phyloP scores from a whole-genome alignment of 2,888 invertebrate species.

The Ectropis crepuscularia region DNA sequence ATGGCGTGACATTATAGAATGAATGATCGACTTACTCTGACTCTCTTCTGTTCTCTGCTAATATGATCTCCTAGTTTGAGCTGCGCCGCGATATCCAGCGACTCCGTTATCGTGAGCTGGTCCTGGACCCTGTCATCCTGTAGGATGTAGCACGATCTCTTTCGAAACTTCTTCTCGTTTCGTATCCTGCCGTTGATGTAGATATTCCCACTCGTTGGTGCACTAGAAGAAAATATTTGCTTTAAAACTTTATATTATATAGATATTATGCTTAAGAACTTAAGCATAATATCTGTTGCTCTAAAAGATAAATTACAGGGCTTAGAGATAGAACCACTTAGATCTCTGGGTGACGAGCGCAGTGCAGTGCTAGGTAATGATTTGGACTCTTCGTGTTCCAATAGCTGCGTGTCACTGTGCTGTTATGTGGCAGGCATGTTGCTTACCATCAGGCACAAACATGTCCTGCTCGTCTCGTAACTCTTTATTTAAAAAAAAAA shows the following conservation, averaged over 20 bases:
- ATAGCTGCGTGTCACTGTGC: no score
- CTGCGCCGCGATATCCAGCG: slow-evolving; percentile 94
- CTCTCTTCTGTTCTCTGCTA: slow-evolving; percentile 85
- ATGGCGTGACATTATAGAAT: slow-evolving; percentile 22
- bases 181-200: slow-evolving; percentile 89
- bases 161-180: slow-evolving; percentile 88
- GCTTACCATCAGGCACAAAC: no score
- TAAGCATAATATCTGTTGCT: no score
- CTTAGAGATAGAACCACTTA: no score
- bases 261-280: no score
- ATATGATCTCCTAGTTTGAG: slow-evolving; percentile 91
- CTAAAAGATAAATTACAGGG: no score
- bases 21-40: slow-evolving; percentile 83
- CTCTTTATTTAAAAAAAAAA: no score
- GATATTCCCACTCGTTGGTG: slow-evolving; percentile 86
- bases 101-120: slow-evolving; percentile 92
- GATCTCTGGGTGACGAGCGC: no score
- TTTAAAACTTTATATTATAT: background rate
- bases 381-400: no score
- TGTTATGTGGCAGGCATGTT: no score
- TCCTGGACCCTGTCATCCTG: slow-evolving; percentile 94
- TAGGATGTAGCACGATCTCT: slow-evolving; percentile 94
- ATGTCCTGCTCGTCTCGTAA: no score
- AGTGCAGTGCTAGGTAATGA: no score
- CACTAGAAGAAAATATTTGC: slow-evolving; percentile 57